phyloP scores from a whole-genome alignment of 2,888 invertebrate genomes.

The Theodoxus fluviatilis region DNA sequence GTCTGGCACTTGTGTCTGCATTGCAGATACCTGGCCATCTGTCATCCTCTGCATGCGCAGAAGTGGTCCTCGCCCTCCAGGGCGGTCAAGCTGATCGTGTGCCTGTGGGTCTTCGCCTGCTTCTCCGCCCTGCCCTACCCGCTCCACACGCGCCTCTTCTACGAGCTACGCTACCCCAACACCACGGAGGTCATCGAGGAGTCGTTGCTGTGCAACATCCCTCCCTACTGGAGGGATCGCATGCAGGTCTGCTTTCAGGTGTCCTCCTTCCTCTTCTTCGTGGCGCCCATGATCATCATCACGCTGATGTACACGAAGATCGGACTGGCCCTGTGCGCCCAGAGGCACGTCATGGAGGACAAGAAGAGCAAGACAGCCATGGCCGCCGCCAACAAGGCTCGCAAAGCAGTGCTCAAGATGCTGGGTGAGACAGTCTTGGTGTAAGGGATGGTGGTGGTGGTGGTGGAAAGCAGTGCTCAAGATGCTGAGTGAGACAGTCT shows the following conservation, averaged over 20 bases:
- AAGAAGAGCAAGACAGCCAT: conserved; percentile 34
- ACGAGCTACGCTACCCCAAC: conserved; percentile 41
- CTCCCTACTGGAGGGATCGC: conserved; percentile 39
- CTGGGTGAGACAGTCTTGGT: conserved; percentile 45
- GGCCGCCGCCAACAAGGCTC: conserved; percentile 36
- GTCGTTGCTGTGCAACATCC: conserved; percentile 58
- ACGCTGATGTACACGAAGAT: conserved; percentile 75
- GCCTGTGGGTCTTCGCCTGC: conserved; percentile 80
- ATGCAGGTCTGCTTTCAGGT: conserved; percentile 74
- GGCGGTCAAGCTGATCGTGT: conserved; percentile 80
- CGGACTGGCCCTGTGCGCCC: conserved; percentile 48
- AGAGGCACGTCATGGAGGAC: conserved; percentile 33
- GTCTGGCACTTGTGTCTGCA: too few species aligned
- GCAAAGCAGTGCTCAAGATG: conserved; percentile 58
- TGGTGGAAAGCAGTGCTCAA: too few species aligned
- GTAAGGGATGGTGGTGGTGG: neutral
- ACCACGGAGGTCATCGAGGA: conserved; percentile 43
- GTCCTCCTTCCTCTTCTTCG: conserved; percentile 83
- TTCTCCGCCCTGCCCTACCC: conserved; percentile 71
- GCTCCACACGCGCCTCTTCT: conserved; percentile 51
- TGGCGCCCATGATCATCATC: conserved; percentile 77
- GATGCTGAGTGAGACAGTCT: neutral
- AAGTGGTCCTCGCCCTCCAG: conserved; percentile 83
- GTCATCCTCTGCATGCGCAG: conserved; percentile 84
- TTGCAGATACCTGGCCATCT: conserved; percentile 84